Base-by-base conservation (phyloP, 2,797 vertebrate genomes). In the Hippoglossus hippoglossus region DNA sequence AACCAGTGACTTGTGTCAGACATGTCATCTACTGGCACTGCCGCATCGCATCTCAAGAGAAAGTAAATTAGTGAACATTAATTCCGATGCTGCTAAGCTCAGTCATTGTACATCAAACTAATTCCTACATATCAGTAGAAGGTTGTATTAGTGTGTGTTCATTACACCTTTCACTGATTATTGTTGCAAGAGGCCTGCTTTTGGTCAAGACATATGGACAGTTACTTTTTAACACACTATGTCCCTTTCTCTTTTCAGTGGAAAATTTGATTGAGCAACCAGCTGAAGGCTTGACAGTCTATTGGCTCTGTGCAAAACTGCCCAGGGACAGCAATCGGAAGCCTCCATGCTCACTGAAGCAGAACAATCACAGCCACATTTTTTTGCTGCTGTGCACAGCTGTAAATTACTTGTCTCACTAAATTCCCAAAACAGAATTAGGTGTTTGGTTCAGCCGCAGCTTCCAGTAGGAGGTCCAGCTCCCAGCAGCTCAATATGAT, bases 101-200 rank as follows among this genome's bases (percentile, higher is more conserved):
- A 2, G 63, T 31, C 46, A 34, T 54, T 47, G 41, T 21, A 58
- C 19, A 53, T 51, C 5, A 22, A 31, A 26, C 19, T 61, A 2
- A 56, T 47, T 46, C 60, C 22, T n/a, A 41, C 44, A 18, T 12
- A 54, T 28, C 22, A 22, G 50, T 67, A 22, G 22, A 49, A 70
- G 65, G 46, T 49, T 24, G 36, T 46, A 13, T 57, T 54, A 16
- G 24, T 39, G 59, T 25, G 36, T 57, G 44, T 60, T 79, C 66
- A 81, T 73, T 64, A 73, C 50, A 63, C 62, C 67, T 64, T 67
- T 24, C 57, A 50, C 54, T 77, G 62, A 75, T 68, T 65, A 59
- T 47, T 73, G 54, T 61, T 51, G 60, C 73, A 36, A 64, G 67
- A 67, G 34, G 52, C 60, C 49, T 5, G 64, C 75, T 77, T 24